Conservation (phyloP, 2,888 invertebrate species). For the Agonum fuliginosum region DNA sequence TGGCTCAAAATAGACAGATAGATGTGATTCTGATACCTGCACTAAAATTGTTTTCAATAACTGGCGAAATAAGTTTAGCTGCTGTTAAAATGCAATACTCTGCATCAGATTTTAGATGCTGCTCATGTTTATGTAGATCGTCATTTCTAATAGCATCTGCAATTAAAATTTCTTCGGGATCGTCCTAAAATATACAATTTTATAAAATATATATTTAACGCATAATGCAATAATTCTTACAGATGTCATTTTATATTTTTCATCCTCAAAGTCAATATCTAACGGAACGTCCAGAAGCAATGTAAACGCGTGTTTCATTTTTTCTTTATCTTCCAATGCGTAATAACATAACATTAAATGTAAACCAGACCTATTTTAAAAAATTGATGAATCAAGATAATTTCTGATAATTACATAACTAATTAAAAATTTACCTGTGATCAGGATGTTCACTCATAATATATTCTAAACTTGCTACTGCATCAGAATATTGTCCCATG, state of each 20-base stretch:
- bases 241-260: constrained; percentile 52
- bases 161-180: constrained; percentile 70
- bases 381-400: neutral
- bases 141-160: constrained; percentile 85
- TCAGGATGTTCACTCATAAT: constrained; percentile 97
- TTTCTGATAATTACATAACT: constrained; percentile 34
- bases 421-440: constrained; percentile 79
- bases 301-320: constrained; percentile 94
- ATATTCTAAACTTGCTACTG: constrained; percentile 96
- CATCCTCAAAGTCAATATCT: constrained; percentile 85
- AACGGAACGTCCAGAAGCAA: constrained; percentile 91
- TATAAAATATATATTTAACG: neutral
- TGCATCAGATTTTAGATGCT: constrained; percentile 82
- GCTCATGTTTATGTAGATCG: constrained; percentile 83
- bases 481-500: constrained; percentile 97
- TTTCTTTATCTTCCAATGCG: constrained; percentile 92
- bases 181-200: constrained; percentile 67
- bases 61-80: constrained; percentile 91
- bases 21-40: too few species aligned
- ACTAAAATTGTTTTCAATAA: constrained; percentile 83
- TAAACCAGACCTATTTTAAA: constrained; percentile 77
- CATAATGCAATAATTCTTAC: constrained; percentile 25
- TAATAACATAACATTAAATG: constrained; percentile 93
- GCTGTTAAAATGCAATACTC: constrained; percentile 89
- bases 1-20: too few species aligned